Base-by-base conservation (phyloP, 2,113 vertebrate species). In the Caloenas nicobarica region DNA sequence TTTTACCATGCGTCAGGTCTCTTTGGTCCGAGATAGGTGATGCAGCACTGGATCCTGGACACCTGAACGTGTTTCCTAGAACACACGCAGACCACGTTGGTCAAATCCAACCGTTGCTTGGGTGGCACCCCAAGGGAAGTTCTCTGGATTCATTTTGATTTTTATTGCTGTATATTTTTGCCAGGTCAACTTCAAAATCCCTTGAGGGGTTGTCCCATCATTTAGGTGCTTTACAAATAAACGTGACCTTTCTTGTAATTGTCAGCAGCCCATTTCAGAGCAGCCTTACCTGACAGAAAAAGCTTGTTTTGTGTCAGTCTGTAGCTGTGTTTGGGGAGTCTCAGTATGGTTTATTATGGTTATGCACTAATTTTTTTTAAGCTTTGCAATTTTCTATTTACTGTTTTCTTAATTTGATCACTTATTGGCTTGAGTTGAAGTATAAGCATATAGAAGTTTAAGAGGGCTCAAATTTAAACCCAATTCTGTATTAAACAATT, bases 1-100 rank as follows among this genome's bases (percentile, higher is more conserved):
- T 24, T 76, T 76, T 40, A 11, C 50, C 2, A 2, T 28, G 29
- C 23, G 34, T 40, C 5, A 15, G 7, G 23, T 31, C 3, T 11
- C 33, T n/a, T 34, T 34, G 10, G 13, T 33, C 38, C 4, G 7
- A 10, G 31, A 4, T 0, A 13, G 48, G 7, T 24, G 44, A 23
- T 10, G 7, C 17, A 50, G 46, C 21, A 3, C 42, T 33, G 48
- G 25, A 33, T 48, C 62, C n/a, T 29, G 21, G 3, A 6, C 1
- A 1, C 11, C 66, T 33, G 18, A 15, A 8, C 0, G 0, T 13
- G 48, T 40, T 74, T 64, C n/a, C 25, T 34, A 42, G 25, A 57
- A 4, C 11, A 1, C 2, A 7, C 1, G 2, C 19, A 38, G 56
- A 13, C 31, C 18, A 10, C 0, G 0, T 6, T 42, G 44, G n/a